phyloP scores from a whole-genome alignment of 1,140 invertebrate species.

The Aleiodes sp. region DNA sequence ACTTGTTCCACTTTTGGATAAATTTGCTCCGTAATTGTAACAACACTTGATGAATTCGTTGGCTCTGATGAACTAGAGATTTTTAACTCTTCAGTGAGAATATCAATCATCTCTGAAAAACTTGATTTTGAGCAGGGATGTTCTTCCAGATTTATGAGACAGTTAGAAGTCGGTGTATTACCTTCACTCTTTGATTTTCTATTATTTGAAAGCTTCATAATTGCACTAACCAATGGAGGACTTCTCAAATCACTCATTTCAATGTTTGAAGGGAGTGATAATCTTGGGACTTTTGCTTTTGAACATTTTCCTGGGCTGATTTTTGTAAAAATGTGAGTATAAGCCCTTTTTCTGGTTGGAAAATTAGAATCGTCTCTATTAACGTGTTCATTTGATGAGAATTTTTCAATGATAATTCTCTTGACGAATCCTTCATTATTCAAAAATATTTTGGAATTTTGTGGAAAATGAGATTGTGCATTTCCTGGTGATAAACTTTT shows the following conservation, averaged over 20 bases:
- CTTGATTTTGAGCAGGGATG: not conserved
- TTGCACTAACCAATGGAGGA: slow-evolving; percentile 12
- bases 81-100: not conserved
- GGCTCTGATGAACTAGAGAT: slow-evolving; percentile 3
- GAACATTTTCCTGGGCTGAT: not conserved
- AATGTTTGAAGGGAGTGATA: not conserved
- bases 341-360: not conserved
- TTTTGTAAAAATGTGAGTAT: not conserved
- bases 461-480: no score
- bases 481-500: no score
- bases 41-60: not conserved
- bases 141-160: no score
- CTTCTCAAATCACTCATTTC: not conserved
- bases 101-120: not conserved
- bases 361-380: not conserved
- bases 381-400: no score
- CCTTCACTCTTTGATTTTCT: not conserved
- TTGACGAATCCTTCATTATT: no score
- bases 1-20: not conserved
- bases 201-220: not conserved
- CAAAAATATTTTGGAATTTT: no score
- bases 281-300: slow-evolving; percentile 1
- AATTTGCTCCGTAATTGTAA: slow-evolving; percentile 6
- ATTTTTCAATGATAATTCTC: no score
- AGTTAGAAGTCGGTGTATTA: no score